Conservation (phyloP, 2,888 invertebrate species). For the Pandemis cinnamomeana region DNA sequence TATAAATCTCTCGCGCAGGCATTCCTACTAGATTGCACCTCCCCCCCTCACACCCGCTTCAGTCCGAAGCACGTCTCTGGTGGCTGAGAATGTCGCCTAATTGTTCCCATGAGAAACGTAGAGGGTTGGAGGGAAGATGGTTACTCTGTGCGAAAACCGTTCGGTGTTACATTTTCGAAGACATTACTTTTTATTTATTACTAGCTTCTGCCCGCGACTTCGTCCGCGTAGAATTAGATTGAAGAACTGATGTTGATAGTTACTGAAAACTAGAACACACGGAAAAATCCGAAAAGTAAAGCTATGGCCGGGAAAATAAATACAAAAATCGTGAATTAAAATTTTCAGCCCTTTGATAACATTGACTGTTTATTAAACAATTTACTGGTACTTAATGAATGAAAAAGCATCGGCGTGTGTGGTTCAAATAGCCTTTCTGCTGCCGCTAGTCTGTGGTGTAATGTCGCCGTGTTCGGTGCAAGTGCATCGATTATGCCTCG, state of each 20-base stretch:
- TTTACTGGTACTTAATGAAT: neutral
- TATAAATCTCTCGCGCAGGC: slow-evolving; percentile 16
- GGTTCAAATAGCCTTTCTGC: neutral
- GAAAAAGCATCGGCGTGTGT: neutral
- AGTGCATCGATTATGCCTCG: slow-evolving; percentile 8
- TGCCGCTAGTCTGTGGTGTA: neutral
- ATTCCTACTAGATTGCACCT: slow-evolving; percentile 18
- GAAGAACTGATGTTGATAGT: no score
- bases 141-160: neutral
- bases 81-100: slow-evolving; percentile 17
- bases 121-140: neutral
- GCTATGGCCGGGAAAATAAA: no score
- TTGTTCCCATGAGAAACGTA: slow-evolving; percentile 10
- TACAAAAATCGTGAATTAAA: no score
- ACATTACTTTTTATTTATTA: neutral
- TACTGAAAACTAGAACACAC: no score
- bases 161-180: no score
- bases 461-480: neutral
- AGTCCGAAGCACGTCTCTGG: neutral
- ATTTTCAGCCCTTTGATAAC: no score
- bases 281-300: no score
- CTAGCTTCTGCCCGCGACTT: neutral
- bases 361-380: no score
- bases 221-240: no score
- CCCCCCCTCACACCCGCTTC: neutral